Base-by-base conservation (phyloP, 2,113 vertebrate genomes). In the Sinosuthora webbiana region DNA sequence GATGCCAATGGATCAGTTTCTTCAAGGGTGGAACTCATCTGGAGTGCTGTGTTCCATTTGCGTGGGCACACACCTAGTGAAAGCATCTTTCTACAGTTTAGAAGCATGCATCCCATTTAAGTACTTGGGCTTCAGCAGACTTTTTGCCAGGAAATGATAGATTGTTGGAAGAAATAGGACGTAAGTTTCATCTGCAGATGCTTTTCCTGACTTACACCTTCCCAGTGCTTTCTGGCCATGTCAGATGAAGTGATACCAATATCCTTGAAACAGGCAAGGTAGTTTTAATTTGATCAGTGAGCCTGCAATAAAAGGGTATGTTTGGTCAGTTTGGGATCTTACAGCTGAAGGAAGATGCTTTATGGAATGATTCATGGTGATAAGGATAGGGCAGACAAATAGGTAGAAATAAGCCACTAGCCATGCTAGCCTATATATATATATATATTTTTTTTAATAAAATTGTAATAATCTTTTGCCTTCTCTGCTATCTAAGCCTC, bases 251-350 rank as follows among this genome's bases (percentile, higher is more conserved):
- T 94, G 93, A 95, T 97, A 79, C 25, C 19, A 53, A 52, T 76
- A 94, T 45, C 95, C 94, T 95, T 97, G 96, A 93, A 96, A 75
- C 53, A 92, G 78, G 77, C 74, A 41, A 92, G 37, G 44, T 68
- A 60, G 91, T 69, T 96, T 94, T 83, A 90, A 93, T 96, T 95
- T 93, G 78, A 96, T 93, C 45, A 68, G 79, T 76, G 73, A 97
- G 56, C 93, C 83, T 90, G 83, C 81, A 94, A 92, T 94, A 71
- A 97, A 94, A 65, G 50, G 9, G 37, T 60, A 22, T 95, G 71
- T 93, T 96, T 93, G 93, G 83, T 97, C 94, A 94, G 83, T 90
- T 89, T 81, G 87, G 83, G 75, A 65, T 90, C 94, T 94, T 95
- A 83, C 93, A 82, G 70, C 85, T 74, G 91, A 50, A 96, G 85